Percentiles rank a stretch among this genome's conserved stretches.
Evolutionary conservation across 2,113 vertebrate genomes (phyloP).

Genomic region (Copsychus sechellarum): DNA sequence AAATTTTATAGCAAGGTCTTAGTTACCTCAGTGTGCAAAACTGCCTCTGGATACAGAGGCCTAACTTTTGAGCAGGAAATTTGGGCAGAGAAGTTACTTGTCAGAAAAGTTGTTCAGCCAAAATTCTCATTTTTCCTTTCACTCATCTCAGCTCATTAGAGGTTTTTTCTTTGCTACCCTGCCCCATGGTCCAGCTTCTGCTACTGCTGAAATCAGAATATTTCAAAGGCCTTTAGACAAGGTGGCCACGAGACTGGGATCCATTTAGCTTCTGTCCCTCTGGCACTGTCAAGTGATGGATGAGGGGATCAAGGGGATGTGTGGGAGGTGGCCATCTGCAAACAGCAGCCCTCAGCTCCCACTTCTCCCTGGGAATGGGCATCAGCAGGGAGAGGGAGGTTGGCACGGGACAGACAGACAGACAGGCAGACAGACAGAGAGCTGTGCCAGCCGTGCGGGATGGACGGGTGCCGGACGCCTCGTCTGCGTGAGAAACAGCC

Average conservation of each 20-base stretch:
- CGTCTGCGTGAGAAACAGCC: neutral
- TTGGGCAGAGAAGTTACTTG: neutral
- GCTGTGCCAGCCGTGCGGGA: fast-evolving
- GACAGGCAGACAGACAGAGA: no score
- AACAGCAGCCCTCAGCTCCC: neutral
- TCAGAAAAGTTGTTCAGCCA: neutral
- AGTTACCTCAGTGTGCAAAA: neutral
- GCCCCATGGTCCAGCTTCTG: neutral
- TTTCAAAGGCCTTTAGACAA: neutral
- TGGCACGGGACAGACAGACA: neutral
- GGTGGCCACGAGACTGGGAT: neutral
- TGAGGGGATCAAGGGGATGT: no score
- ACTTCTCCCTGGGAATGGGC: neutral
- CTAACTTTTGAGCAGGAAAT: neutral
- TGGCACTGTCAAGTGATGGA: no score
- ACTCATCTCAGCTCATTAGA: fast-evolving
- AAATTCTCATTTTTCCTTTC: neutral
- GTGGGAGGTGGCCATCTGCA: neutral
- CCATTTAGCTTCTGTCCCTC: neutral
- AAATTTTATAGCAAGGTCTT: neutral
- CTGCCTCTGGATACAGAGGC: neutral
- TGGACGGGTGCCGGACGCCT: neutral
- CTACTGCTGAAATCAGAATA: neutral
- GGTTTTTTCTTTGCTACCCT: neutral
- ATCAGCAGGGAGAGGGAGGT: fast-evolving